Base-by-base conservation (phyloP, 2,888 invertebrate genomes). In the Emmelina monodactyla region DNA sequence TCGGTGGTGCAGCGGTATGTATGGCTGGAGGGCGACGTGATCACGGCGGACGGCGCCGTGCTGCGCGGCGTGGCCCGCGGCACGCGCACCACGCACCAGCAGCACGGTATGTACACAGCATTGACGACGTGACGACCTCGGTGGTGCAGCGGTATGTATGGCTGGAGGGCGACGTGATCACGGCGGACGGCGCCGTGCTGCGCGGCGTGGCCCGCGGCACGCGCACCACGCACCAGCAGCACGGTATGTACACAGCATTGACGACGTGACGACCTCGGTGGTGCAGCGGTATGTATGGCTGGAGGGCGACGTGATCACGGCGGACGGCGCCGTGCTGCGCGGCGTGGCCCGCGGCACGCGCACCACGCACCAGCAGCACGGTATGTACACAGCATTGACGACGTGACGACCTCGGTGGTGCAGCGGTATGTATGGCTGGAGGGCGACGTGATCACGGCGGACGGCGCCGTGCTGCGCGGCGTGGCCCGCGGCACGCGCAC, bases 361-460 rank as follows among this genome's bases (percentile, higher is more conserved):
- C 29, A 12, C 6, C 13, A 12, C 14, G 29, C 12, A 7, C 29
- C 29, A 3, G 13, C 14, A 13, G 29, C 13, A 13, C 12, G 4
- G 11, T 28, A 28, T n/a, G 4, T n/a, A 28, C 11, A 28, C 19
- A 5, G 9, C 9, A 19, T 9, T 19, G 5, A 6, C 9, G 19
- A 19, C n/a, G n/a, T n/a, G n/a, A n/a, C n/a, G n/a, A n/a, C n/a
- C n/a, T n/a, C n/a, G n/a, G n/a, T n/a, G n/a, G n/a, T n/a, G n/a
- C n/a, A n/a, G n/a, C n/a, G n/a, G n/a, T n/a, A n/a, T n/a, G n/a
- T n/a, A n/a, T n/a, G n/a, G n/a, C n/a, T n/a, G n/a, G n/a, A n/a
- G n/a, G n/a, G n/a, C n/a, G n/a, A n/a, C n/a, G 46, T n/a, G 51
- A 51, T 47, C 12, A 35, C 35, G 32, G 13, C 29, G 4, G 29